Conservation (phyloP, 2,888 invertebrate species). For the Drosophila testacea region DNA sequence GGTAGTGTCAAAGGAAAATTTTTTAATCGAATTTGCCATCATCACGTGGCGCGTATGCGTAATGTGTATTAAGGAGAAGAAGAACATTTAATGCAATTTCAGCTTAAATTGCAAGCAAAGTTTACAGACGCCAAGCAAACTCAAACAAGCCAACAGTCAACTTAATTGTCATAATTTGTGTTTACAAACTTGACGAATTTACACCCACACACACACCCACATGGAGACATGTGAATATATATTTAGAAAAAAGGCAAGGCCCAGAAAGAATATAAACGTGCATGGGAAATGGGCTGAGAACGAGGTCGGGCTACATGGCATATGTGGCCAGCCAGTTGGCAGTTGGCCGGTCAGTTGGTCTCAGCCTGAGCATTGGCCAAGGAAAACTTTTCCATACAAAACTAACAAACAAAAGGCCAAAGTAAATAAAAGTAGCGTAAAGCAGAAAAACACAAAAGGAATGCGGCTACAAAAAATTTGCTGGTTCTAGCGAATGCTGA, state of each 20-base stretch:
- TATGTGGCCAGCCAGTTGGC: slow-evolving; percentile 57
- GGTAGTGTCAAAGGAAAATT: slow-evolving; percentile 51
- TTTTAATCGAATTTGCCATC: slow-evolving; percentile 70
- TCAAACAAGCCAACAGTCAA: slow-evolving; percentile 73
- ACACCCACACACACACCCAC: slow-evolving; percentile 35
- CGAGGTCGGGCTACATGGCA: slow-evolving; percentile 31
- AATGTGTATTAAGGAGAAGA: slow-evolving; percentile 33
- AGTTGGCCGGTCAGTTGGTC: slow-evolving; percentile 8
- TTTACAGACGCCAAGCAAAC: slow-evolving; percentile 58
- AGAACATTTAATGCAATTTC: slow-evolving; percentile 68
- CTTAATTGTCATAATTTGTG: slow-evolving; percentile 80
- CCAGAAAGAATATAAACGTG: slow-evolving; percentile 5
- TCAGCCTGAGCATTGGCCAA: slow-evolving; percentile 40
- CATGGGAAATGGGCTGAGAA: slow-evolving; percentile 7
- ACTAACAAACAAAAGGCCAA: slow-evolving; percentile 74
- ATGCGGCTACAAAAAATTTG: slow-evolving; percentile 50
- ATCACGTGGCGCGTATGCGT: slow-evolving; percentile 44
- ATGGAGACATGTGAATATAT: slow-evolving; percentile 6
- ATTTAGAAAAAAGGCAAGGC: slow-evolving; percentile 4
- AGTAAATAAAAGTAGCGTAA: slow-evolving; percentile 67
- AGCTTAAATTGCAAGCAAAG: slow-evolving; percentile 63
- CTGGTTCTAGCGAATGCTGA: slow-evolving; percentile 41
- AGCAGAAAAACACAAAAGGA: slow-evolving; percentile 42
- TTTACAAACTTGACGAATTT: slow-evolving; percentile 81
- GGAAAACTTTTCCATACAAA: slow-evolving; percentile 65